Evolutionary conservation across 2,888 invertebrate genomes (phyloP), one percentile per base, ranked within the genome.

Genomic region (Notocelia uddmanniana): DNA sequence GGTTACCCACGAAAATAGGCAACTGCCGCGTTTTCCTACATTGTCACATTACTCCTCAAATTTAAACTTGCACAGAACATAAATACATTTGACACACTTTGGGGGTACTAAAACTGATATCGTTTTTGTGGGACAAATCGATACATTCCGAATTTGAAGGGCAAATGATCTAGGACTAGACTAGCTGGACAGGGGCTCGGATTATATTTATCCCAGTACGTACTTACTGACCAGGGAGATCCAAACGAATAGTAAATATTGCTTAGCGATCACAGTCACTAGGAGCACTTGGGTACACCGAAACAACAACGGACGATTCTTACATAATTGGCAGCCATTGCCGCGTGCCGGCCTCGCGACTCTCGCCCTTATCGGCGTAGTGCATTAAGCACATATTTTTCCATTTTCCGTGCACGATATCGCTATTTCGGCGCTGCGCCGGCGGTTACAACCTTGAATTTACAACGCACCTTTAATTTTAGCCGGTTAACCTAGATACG

Each of bases 401-500:
- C 85, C 86, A 87, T 85, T 79, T 90, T 86, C 89, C 91, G 86
- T 90, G 88, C 85, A 86, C 87, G 85, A 84, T 88, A 84, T 88
- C 87, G 82, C 85, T 89, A 89, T 90, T 91, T 88, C 83, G 85
- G 89, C 84, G 85, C 89, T 90, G 92, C 91, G 92, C 91, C 88
- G 89, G 92, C 91, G 90, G 82, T 88, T 83, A 85, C 89, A 92
- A 91, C 92, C 92, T 92, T 92, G 92, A 92, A 90, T 89, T 87
- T 81, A 84, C 89, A 90, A 92, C 92, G 92, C 92, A 93, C 93
- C 93, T 93, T 92, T 92, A 92, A 92, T 89, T 92, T 91, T 93
- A 93, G 93, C 91, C 92, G 92, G 91, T 87, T 93, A 93, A 93
- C 93, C 93, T 93, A 93, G 91, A 89, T 93, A 88, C 90, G 86